Percentiles rank a stretch among this genome's conserved stretches.
Conservation (phyloP, 2,797 vertebrate species). For the Columba guinea region DNA sequence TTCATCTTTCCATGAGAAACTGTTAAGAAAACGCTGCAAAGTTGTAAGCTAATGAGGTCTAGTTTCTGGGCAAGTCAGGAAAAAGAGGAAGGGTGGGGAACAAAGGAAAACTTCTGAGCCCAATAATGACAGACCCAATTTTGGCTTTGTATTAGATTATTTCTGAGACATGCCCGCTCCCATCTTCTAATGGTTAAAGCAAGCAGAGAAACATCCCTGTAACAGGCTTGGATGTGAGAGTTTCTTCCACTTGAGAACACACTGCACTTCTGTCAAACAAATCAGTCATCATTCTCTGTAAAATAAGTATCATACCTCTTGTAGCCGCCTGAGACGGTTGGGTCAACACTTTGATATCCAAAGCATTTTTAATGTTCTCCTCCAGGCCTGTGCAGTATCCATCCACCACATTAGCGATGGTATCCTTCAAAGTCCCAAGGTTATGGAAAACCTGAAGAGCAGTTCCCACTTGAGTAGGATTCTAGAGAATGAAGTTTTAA, state of each 20-base stretch:
- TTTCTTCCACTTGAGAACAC: not conserved
- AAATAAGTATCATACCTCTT: conserved; percentile 82
- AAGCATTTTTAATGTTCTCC: conserved; percentile 86
- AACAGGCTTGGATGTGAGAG: not conserved
- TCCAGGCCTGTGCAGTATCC: conserved; percentile 85
- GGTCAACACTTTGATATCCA: conserved; percentile 93
- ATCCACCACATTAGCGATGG: conserved; percentile 85
- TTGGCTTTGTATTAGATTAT: not conserved
- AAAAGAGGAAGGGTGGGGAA: not conserved
- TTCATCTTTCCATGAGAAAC: not conserved
- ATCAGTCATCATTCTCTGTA: conserved; percentile 9
- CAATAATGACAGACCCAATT: not conserved
- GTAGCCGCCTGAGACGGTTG: conserved; percentile 81
- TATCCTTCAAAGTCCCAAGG: conserved; percentile 90
- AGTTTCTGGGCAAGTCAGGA: not conserved
- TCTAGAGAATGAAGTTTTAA: conserved; percentile 75
- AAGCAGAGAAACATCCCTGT: not conserved
- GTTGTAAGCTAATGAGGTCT: not conserved
- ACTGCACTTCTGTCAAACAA: not conserved
- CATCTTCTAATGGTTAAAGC: not conserved
- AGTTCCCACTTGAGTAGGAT: conserved; percentile 95
- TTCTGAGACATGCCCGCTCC: not conserved
- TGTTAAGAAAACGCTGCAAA: not conserved
- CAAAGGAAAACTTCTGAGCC: not conserved
- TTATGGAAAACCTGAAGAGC: conserved; percentile 98